Percentiles rank a stretch among this genome's conserved stretches.
These are phyloP conservation scores for Elaeidobius kamerunicus DNA, from an alignment of 2,888 invertebrate species.

Conservation along the genomic window DNA sequence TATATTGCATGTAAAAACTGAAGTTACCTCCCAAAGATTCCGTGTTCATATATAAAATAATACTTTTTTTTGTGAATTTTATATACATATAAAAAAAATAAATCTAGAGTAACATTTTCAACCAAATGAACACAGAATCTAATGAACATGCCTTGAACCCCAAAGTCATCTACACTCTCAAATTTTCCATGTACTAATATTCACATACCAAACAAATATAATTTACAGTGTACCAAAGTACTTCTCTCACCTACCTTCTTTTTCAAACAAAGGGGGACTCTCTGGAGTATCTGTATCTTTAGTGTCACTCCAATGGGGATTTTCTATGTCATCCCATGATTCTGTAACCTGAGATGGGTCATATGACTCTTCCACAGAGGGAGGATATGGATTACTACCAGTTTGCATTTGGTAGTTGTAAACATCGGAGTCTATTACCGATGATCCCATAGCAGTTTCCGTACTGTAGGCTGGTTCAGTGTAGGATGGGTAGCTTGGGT, in stretches of 20 bases:
- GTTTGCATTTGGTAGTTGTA: constrained; percentile 13
- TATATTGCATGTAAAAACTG: no score
- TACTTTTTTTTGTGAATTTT: no score
- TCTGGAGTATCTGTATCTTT: constrained; percentile 57
- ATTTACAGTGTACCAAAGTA: no score
- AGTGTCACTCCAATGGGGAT: constrained; percentile 13
- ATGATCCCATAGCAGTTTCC: constrained; percentile 1
- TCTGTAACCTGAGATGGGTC: constrained; percentile 12
- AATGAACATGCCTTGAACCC: background rate
- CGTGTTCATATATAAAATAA: no score
- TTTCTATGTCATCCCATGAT: constrained; percentile 15
- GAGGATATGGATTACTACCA: constrained; percentile 6
- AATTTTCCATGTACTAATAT: no score
- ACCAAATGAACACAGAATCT: background rate
- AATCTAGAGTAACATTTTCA: no score
- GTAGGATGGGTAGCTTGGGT: constrained; percentile 14
- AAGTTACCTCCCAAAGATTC: no score
- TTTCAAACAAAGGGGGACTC: constrained; percentile 64
- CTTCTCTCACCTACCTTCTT: constrained; percentile 50
- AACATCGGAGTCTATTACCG: background rate
- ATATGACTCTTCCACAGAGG: constrained; percentile 4
- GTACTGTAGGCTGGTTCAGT: constrained; percentile 7
- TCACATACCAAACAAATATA: no score
- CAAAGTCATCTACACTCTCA: no score
- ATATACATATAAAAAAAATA: no score